Evolutionary conservation across 2,797 vertebrate species (phyloP), one percentile per base, ranked within the genome.

Genomic region (Eupleurogrammus muticus): DNA sequence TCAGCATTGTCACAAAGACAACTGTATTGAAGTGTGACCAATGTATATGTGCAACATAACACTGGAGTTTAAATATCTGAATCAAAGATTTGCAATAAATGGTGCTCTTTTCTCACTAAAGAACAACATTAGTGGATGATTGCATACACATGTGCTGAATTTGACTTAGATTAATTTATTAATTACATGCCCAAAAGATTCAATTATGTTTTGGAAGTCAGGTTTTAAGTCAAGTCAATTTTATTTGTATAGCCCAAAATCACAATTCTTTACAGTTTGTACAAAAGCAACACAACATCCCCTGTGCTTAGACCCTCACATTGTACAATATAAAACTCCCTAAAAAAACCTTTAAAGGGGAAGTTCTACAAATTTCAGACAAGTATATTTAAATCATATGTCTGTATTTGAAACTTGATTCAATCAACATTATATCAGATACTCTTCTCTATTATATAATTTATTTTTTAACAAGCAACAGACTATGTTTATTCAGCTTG

Each of bases 101-200:
- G 92, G 92, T 94, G 93, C 90, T 94, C 70, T 90, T 92, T 90
- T 90, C 85, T 92, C 91, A 92, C 88, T 89, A 92, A 83, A 89
- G 87, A 91, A 84, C 60, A 86, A 77, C 24, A 64, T 23, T 28
- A 16, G n/a, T 69, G 66, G 24, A 66, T 59, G 7, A 42, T 38
- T 73, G 74, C 53, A 57, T 68, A 72, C 1, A 44, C 10, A 9
- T 6, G 1, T 9, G 0, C 2, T 19, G 32, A 1, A 34, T 60
- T 51, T 51, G 34, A 19, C 64, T 50, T 34, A 36, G 12, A n/a
- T 47, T 1, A 14, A 44, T 24, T 42, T 60, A 51, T 2, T 49
- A 10, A 12, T n/a, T 9, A 44, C 40, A 53, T 8, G 3, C 2
- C 19, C 28, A 56, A 9, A 9, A n/a, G 42, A n/a, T 49, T 53